These are phyloP conservation scores for Leistus spinibarbis DNA, from an alignment of 2,888 invertebrate genomes.

Conservation along the genomic window DNA sequence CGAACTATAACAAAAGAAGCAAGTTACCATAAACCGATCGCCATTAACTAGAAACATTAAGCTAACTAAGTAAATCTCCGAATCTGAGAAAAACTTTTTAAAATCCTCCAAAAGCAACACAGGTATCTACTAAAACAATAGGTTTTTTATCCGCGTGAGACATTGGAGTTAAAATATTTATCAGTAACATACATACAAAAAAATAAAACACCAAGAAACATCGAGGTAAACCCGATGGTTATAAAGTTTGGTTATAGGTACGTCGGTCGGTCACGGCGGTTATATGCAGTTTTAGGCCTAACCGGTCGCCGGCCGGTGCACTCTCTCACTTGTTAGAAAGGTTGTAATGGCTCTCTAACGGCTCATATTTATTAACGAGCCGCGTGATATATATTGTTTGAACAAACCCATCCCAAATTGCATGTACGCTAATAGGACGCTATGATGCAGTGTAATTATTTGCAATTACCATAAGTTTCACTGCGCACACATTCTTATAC, in stretches of 20 bases:
- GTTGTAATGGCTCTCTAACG: neutral
- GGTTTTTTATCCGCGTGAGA: neutral
- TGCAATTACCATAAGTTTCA: neutral
- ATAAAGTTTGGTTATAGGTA: neutral
- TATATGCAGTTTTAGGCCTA: neutral
- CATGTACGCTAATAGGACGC: neutral
- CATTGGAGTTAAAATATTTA: neutral
- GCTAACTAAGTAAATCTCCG: neutral
- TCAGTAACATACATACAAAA: neutral
- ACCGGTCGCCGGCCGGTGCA: neutral
- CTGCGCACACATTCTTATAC: too few relatives aligned
- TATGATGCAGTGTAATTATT: neutral
- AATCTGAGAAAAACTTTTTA: neutral
- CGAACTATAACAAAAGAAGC: too few relatives aligned
- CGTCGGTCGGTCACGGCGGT: neutral
- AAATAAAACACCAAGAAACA: neutral
- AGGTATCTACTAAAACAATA: neutral
- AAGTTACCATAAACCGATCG: too few relatives aligned
- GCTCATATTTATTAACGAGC: neutral
- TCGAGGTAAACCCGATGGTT: neutral
- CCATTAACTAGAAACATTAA: too few relatives aligned
- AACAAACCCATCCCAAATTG: neutral
- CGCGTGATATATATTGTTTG: neutral
- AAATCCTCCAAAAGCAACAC: neutral
- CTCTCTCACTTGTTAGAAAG: neutral